Evolutionary conservation across 92 coral and sea anemone species (phyloP), one percentile per base, ranked within the genome.

Genomic region (Epizoanthus stellaris): DNA sequence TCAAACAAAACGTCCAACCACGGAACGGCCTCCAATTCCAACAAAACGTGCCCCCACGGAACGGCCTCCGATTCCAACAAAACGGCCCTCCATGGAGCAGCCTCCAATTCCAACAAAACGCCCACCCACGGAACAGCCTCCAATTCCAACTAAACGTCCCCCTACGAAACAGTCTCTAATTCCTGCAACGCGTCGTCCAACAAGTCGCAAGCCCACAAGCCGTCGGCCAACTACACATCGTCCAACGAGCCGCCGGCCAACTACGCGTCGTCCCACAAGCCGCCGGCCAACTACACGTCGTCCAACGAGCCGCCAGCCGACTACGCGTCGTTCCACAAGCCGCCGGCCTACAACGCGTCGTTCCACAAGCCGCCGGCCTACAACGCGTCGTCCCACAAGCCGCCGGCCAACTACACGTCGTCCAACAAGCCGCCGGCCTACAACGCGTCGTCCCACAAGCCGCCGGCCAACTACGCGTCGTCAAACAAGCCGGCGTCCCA

Each of bases 331-430:
- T 13, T 60, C 59, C 0, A 71, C 57, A 0, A 71, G 36, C 3
- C 76, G 21, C 17, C 76, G 39, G 1, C 76, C 76, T 11, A 71
- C 76, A 6, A 71, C 59, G 15, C 59, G 76, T 47, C 76, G 6
- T 14, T 52, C 20, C 0, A 68, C 49, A 0, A 68, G 45, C 0
- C 52, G 8, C 11, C 73, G 73, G 5, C 43, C 69, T 8, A 6
- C 67, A 42, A 77, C 71, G 34, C 30, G 25, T 77, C 82, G 59
- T 12, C 60, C 43, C 3, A 68, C 73, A 0, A 68, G 52, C 1
- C 73, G 17, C 21, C 73, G 73, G 2, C 73, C 73, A 7, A 68
- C 73, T 14, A 68, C 73, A 19, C 73, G 73, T 68, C 73, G 20
- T 14, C 49, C 21, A 0, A 67, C 73, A 0, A 67, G 49, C 8